Evolutionary conservation across 2,888 invertebrate species (phyloP), one percentile per base, ranked within the genome.

Genomic region (Drosophila anomelani): DNA sequence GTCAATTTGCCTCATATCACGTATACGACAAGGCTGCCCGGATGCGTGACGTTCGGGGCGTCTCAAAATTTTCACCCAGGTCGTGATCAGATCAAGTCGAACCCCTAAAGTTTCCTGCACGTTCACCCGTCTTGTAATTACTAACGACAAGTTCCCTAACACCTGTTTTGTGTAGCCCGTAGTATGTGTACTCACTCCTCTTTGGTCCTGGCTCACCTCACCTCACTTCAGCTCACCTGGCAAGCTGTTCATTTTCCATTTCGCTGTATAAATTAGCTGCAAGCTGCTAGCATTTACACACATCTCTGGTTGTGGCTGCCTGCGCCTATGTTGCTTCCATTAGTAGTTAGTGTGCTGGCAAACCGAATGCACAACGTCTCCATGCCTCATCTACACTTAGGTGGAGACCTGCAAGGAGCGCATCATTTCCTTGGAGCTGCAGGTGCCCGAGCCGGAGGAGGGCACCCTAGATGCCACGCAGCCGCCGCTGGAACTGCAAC

Each of bases 321-420:
- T 82, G 68, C 55, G 62, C 53, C 34, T 20, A 13, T n/a, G 47
- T n/a, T 34, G 51, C 34, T 61, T 56, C 77, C 70, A 78, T 78
- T 80, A 80, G 76, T 76, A 71, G 26, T 69, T 88, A 77, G 70
- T 73, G 38, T 73, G 51, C 58, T 55, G 67, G 44, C 60, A 78
- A 85, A 81, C 55, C 72, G 68, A 83, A 72, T 87, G 82, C 82
- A 88, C 86, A 84, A 85, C 74, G 60, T 81, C 76, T 86, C 74
- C 68, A n/a, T 47, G 80, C 76, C 75, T 57, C 88, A 78, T 84
- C 85, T 90, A 77, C 81, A 89, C 82, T 81, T 91, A 92, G 97
- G 97, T 97, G 92, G 97, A 97, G 94, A 97, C 97, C 75, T 95
- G 97, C 77, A 96, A 96, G 93, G 97, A 97, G 93, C 97, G 97